Evolutionary conservation across 2,888 invertebrate genomes (phyloP).

Genomic region (Beris chalybata): DNA sequence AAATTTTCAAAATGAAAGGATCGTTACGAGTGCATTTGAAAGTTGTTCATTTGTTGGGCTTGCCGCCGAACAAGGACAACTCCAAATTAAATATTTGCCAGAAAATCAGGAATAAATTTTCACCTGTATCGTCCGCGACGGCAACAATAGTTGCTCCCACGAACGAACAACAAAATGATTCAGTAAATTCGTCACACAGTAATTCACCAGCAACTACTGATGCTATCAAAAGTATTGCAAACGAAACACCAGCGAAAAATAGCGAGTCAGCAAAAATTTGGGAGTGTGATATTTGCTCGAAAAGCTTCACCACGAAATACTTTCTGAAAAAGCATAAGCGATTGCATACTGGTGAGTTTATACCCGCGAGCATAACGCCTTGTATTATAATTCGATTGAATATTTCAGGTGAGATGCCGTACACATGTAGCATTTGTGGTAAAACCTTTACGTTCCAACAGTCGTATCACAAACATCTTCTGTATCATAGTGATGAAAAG

Average conservation of each 20-base stretch:
- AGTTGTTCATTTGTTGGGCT: conserved; percentile 67
- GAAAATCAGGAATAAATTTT: conserved; percentile 10
- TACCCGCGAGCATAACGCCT: background rate
- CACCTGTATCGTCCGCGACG: too few species aligned
- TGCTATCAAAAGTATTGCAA: background rate
- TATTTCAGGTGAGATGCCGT: conserved; percentile 80
- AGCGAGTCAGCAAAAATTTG: conserved; percentile 72
- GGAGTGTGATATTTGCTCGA: conserved; percentile 83
- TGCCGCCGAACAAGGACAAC: conserved; percentile 42
- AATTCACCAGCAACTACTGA: background rate
- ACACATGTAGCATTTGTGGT: conserved; percentile 77
- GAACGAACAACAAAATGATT: background rate
- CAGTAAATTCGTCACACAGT: background rate
- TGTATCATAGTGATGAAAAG: conserved; percentile 85
- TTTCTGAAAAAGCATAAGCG: conserved; percentile 87
- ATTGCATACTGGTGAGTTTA: conserved; percentile 72
- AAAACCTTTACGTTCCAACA: conserved; percentile 89
- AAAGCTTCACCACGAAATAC: conserved; percentile 86
- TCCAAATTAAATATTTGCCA: conserved; percentile 42
- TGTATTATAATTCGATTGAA: background rate
- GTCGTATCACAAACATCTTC: conserved; percentile 84
- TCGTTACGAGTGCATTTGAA: conserved; percentile 79
- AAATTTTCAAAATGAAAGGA: conserved; percentile 79
- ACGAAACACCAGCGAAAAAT: conserved; percentile 40
- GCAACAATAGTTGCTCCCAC: too few species aligned